phyloP scores from a whole-genome alignment of 2,888 invertebrate species.

The Osedax fenrisi region DNA sequence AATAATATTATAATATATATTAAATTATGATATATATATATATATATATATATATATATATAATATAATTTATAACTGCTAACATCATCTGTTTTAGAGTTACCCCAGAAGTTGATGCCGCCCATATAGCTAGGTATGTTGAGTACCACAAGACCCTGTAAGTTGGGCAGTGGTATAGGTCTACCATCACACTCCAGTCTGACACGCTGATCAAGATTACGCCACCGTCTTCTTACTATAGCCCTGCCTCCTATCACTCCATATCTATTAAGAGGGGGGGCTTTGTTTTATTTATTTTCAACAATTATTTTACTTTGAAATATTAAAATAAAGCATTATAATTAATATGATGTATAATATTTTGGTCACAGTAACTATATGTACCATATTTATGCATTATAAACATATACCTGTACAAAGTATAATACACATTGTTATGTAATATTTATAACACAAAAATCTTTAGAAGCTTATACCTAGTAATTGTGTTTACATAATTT shows the following conservation, averaged over 20 bases:
- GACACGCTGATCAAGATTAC: slow-evolving; percentile 85
- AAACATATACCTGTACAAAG: too few relatives aligned
- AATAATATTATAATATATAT: too few relatives aligned
- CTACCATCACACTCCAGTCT: slow-evolving; percentile 91
- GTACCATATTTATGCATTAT: slow-evolving; percentile 32
- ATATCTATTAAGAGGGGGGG: slow-evolving; percentile 46
- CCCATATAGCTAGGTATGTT: slow-evolving; percentile 96
- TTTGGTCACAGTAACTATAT: slow-evolving; percentile 85
- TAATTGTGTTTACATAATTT: too few relatives aligned
- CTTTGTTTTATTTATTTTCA: too few relatives aligned
- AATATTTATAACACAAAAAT: too few relatives aligned
- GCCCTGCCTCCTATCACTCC: slow-evolving; percentile 57
- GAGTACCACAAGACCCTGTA: slow-evolving; percentile 88
- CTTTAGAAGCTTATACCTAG: too few relatives aligned
- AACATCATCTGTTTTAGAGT: slow-evolving; percentile 72
- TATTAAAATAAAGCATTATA: too few relatives aligned
- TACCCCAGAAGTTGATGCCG: slow-evolving; percentile 96
- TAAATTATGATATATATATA: not conserved
- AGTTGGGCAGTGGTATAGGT: slow-evolving; percentile 79
- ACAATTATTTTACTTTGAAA: too few relatives aligned
- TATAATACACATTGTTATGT: too few relatives aligned
- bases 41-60: not conserved
- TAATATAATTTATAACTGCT: slow-evolving; percentile 37
- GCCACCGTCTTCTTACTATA: slow-evolving; percentile 70
- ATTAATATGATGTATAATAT: too few relatives aligned